A percentile compares a stretch with the other conserved stretches of the same genome.
Conservation (phyloP, 2,797 vertebrate species). For the Rhodeus uyekii region DNA sequence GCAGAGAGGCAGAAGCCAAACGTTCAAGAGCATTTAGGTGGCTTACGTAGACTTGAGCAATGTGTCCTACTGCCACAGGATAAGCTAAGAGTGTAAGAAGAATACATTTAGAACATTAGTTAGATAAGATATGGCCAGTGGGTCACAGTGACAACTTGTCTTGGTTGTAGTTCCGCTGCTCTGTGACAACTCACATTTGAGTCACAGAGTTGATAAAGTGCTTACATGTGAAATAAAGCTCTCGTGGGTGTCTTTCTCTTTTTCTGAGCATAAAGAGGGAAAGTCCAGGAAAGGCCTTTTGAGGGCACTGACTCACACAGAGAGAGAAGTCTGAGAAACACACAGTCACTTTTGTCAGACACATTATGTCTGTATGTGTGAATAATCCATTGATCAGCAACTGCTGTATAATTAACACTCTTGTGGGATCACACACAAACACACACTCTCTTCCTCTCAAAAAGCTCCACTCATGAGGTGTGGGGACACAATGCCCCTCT, state of each 20-base stretch:
- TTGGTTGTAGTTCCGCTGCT: constrained; percentile 1
- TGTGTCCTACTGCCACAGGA: neutral
- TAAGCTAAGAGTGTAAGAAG: neutral
- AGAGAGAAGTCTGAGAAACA: constrained; percentile 47
- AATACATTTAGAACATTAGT: neutral
- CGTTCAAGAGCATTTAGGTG: neutral
- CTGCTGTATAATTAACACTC: constrained; percentile 57
- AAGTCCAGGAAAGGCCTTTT: constrained; percentile 53
- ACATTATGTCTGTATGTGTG: constrained; percentile 42
- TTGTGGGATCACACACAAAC: constrained; percentile 47
- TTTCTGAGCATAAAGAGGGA: constrained; percentile 38
- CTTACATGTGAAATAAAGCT: constrained; percentile 16
- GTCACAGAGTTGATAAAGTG: constrained; percentile 36
- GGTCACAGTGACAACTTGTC: neutral
- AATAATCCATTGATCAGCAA: constrained; percentile 56
- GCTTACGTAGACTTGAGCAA: neutral
- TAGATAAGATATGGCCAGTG: constrained; percentile 3
- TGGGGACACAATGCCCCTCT: constrained; percentile 61
- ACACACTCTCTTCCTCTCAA: constrained; percentile 46
- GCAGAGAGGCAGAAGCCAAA: neutral
- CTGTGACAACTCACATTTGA: constrained; percentile 13
- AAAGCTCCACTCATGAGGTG: constrained; percentile 58
- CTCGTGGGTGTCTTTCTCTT: neutral
- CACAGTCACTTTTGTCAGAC: constrained; percentile 16
- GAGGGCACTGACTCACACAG: constrained; percentile 53